Percentiles rank a stretch among this genome's conserved stretches.
Evolutionary conservation across 2,113 vertebrate species (phyloP).

Genomic region (Carassius carassius): DNA sequence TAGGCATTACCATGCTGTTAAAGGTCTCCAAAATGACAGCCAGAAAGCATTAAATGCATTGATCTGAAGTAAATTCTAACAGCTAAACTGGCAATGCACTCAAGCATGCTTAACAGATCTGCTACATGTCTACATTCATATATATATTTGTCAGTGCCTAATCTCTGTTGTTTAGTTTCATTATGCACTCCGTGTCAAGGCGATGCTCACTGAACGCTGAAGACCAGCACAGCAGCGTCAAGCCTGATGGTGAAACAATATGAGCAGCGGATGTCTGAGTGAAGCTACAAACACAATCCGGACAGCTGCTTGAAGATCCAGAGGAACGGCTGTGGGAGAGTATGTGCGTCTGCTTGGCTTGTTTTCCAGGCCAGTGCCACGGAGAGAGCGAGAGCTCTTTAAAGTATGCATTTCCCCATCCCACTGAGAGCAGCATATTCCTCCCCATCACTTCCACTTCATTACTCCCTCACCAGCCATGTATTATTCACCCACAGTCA

Average conservation of each 20-base stretch:
- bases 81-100: not conserved
- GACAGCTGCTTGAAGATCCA: constrained; percentile 36
- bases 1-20: not conserved
- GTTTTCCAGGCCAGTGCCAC: constrained; percentile 55
- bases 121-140: not conserved
- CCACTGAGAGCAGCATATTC: constrained; percentile 73
- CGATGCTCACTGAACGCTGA: not conserved
- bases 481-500: constrained; percentile 74
- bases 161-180: not conserved
- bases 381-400: constrained; percentile 50
- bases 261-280: not conserved
- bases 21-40: not conserved
- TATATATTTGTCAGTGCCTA: not conserved
- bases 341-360: constrained; percentile 44
- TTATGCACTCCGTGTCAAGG: not conserved
- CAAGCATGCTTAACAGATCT: not conserved
- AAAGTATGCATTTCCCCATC: constrained; percentile 66
- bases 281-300: not conserved
- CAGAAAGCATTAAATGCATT: not conserved
- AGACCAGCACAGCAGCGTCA: not conserved
- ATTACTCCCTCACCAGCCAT: constrained; percentile 74
- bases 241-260: not conserved
- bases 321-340: constrained; percentile 25
- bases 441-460: constrained; percentile 77
- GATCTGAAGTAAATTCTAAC: not conserved